Evolutionary conservation across 1,140 invertebrate species (phyloP).

Genomic region (Diorhabda elongata): DNA sequence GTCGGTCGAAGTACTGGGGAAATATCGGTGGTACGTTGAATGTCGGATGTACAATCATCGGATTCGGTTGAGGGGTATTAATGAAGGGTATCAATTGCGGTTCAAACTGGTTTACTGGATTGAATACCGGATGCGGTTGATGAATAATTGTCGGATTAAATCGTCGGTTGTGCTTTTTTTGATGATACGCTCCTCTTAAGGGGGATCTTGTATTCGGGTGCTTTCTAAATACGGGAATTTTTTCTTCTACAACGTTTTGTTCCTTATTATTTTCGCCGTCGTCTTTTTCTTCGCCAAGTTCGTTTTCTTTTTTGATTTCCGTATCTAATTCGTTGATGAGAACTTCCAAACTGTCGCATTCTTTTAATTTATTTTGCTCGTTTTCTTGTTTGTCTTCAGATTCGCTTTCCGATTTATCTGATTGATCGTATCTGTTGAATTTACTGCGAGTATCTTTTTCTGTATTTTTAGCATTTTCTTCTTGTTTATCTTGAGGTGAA

Average conservation of each 20-base stretch:
- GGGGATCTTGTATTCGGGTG: conserved; percentile 6
- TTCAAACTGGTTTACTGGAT: conserved; percentile 8
- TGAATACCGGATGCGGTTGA: neutral
- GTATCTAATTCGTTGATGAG: conserved; percentile 45
- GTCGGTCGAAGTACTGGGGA: conserved; percentile 28
- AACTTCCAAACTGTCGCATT: conserved; percentile 42
- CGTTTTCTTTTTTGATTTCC: conserved; percentile 40
- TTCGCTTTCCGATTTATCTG: conserved; percentile 42
- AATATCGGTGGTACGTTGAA: conserved; percentile 10
- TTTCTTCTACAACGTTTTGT: conserved; percentile 20
- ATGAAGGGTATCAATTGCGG: conserved; percentile 3
- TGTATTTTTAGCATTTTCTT: conserved; percentile 27
- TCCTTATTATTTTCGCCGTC: conserved; percentile 29
- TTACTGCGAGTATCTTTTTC: conserved; percentile 35
- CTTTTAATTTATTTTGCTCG: conserved; percentile 28
- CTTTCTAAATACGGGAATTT: neutral
- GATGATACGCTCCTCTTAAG: neutral
- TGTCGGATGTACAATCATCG: conserved; percentile 14
- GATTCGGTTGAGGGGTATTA: conserved; percentile 6
- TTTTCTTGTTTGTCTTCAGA: conserved; percentile 35
- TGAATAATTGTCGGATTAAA: neutral
- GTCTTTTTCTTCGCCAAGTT: conserved; percentile 29
- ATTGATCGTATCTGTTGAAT: conserved; percentile 44
- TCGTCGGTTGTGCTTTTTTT: neutral
- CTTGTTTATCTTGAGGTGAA: conserved; percentile 14